Evolutionary conservation across 2,113 vertebrate species (phyloP), one percentile per base, ranked within the genome.

Genomic region (Heterotis niloticus): DNA sequence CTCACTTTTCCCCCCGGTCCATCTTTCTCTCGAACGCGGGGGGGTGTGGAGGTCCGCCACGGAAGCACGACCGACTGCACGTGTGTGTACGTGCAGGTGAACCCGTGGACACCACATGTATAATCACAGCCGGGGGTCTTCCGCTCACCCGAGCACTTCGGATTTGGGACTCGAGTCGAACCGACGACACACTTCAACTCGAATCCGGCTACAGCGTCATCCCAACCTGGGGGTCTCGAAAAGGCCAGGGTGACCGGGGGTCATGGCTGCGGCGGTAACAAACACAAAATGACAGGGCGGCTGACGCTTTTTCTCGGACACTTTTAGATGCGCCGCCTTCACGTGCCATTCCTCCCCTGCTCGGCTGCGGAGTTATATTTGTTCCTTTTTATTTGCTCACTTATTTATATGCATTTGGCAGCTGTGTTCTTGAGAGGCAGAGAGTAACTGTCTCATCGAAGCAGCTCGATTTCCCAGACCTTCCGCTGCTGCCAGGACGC

Each of bases 391-490:
- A 57, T 78, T 78, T 78, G 18, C 65, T 66, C 44, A 57, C 68
- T 34, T 65, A 77, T 77, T 77, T 77, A 78, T 78, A 65, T 20
- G 23, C 62, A 13, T 77, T 66, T 67, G 44, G 64, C 34, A 77
- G 76, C 76, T 52, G 76, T 66, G 76, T 77, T 60, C 56, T 75
- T 18, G 26, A 28, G 74, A 62, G 57, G 59, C 51, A 75, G 28
- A 62, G 57, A 64, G 72, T 57, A 74, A 60, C 72, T 28, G 54
- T 28, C 54, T 74, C 57, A 23, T 59, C 26, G 72, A 74, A 54
- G 72, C 57, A 44, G 52, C 54, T 59, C 24, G 54, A 74, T 44
- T 62, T 74, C 71, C 26, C 51, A 74, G 54, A 57, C 71, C 11
- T 18, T 18, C 71, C 57, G 23, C 57, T 23, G 12, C 11, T 23